phyloP scores from a whole-genome alignment of 1,140 invertebrate species.

The Magallana angulata region DNA sequence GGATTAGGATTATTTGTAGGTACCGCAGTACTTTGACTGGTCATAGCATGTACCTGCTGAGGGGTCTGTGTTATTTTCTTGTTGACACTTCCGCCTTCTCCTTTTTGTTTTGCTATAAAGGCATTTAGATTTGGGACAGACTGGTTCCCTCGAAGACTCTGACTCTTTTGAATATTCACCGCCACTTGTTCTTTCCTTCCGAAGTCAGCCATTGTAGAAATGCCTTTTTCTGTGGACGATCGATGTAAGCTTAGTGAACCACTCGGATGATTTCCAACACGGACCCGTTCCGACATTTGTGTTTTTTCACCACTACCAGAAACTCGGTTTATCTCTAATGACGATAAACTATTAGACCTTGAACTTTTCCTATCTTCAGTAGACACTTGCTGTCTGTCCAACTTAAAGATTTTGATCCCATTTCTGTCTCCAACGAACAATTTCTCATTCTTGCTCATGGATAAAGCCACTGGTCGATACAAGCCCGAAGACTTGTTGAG shows the following conservation, averaged over 20 bases:
- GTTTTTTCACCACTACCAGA: background rate
- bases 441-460: background rate
- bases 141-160: background rate
- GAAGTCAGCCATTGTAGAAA: background rate
- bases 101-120: background rate
- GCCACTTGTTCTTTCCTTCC: background rate
- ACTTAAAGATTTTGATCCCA: background rate
- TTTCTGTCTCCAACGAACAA: conserved; percentile 1
- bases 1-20: no score
- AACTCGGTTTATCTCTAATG: background rate
- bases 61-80: no score
- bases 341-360: background rate
- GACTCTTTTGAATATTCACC: background rate
- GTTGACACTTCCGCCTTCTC: no score
- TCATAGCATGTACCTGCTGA: no score
- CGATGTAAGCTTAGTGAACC: background rate
- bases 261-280: background rate
- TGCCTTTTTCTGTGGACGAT: background rate
- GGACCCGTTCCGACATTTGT: background rate
- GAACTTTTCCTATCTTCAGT: background rate
- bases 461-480: background rate
- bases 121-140: background rate
- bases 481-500: background rate
- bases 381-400: background rate
- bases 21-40: no score